Conservation (phyloP, 1,140 invertebrate species). For the Aricia agestis region DNA sequence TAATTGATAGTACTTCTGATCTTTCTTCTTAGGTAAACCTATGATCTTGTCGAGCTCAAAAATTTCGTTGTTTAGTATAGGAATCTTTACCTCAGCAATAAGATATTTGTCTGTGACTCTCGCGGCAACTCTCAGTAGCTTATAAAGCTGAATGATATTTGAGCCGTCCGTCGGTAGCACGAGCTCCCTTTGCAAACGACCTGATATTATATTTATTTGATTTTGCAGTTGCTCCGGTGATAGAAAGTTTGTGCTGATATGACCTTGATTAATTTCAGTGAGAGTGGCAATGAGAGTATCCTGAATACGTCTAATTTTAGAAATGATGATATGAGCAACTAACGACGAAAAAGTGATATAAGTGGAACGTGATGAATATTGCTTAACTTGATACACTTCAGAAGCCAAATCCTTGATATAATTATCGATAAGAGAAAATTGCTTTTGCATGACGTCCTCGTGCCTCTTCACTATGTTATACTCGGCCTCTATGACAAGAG, state of each 20-base stretch:
- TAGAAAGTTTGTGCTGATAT: conserved; percentile 23
- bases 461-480: conserved; percentile 30
- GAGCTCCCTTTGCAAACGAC: conserved; percentile 25
- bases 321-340: conserved; percentile 20
- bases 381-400: conserved; percentile 12
- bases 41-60: conserved; percentile 15
- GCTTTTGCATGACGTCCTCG: conserved; percentile 30
- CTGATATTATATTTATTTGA: conserved; percentile 29
- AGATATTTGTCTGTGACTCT: conserved; percentile 13
- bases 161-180: conserved; percentile 4
- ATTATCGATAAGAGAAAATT: conserved; percentile 25
- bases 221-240: conserved; percentile 25
- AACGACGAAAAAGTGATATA: conserved; percentile 18
- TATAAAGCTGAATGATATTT: conserved; percentile 12
- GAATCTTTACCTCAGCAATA: conserved; percentile 17
- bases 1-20: conserved; percentile 15
- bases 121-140: conserved; percentile 15
- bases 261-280: conserved; percentile 26
- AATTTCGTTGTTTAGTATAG: conserved; percentile 11
- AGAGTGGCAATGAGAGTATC: conserved; percentile 25
- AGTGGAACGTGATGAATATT: conserved; percentile 19
- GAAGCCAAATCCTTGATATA: conserved; percentile 19
- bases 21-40: conserved; percentile 19
- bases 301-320: conserved; percentile 25
- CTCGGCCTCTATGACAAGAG: conserved; percentile 27